Base-by-base conservation (phyloP, 2,797 vertebrate genomes). In the Nyctalus aviator region DNA sequence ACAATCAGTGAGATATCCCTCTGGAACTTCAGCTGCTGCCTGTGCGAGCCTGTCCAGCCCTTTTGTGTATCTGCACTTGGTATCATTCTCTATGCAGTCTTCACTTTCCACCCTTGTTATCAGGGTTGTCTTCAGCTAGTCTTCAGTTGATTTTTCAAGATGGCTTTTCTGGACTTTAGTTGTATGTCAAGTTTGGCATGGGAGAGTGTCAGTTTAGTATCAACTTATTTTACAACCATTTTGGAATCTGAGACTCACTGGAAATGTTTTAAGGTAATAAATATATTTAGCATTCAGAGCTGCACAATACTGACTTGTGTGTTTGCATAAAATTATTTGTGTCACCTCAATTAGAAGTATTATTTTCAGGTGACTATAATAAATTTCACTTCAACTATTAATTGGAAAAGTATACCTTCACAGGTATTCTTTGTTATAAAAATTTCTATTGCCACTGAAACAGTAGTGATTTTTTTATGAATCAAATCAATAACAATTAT, bases 401-500 rank as follows among this genome's bases (percentile, higher is more conserved):
- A 96, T 78, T 93, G 68, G n/a, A 88, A 93, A 35, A 11, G 18
- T 87, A 84, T 10, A 90, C 77, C 53, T 93, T 91, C 50, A 78
- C 57, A 95, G 50, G 92, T 83, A n/a, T 85, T 84, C 30, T 82
- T 94, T 21, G 27, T 72, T 91, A 96, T 68, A 35, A 48, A 97
- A 96, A 92, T 92, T 82, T 84, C 62, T 95, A 69, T 44, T 95
- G 73, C 57, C 76, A 76, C 30, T 84, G 77, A 90, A 95, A 55
- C 13, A 92, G 84, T 48, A 73, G 46, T 96, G 84, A 94, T 76
- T 92, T 95, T 91, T 95, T 81, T 81, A 69, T 73, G 88, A 93
- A 93, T 75, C 32, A 96, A 88, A 95, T 94, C 90, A 96, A 84
- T 94, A 95, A 88, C 15, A 90, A 86, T 95, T 94, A 90, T 88